Conservation (phyloP, 2,797 vertebrate species). For the Peromyscus eremicus region DNA sequence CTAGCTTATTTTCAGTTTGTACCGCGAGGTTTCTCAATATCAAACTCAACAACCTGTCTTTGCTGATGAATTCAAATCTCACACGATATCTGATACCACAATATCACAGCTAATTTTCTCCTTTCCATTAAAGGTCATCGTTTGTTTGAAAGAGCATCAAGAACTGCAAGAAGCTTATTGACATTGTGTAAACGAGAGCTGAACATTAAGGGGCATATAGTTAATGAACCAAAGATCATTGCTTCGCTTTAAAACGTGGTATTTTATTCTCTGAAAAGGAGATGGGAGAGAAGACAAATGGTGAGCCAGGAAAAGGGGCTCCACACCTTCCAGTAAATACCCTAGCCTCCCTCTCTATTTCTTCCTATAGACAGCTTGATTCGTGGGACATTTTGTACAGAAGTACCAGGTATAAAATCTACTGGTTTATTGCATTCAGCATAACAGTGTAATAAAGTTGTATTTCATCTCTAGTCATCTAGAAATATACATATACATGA, state of each 20-base stretch:
- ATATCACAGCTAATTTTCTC: constrained; percentile 74
- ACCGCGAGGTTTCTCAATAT: background rate
- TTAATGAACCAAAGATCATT: constrained; percentile 74
- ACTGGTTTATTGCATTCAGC: background rate
- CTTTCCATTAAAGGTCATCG: constrained; percentile 80
- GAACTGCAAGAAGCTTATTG: constrained; percentile 64
- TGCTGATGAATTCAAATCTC: constrained; percentile 62
- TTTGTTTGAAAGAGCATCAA: constrained; percentile 76
- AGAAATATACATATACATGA: background rate
- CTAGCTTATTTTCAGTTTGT: background rate
- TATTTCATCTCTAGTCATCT: background rate
- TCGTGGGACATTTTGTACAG: background rate
- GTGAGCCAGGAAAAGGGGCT: background rate
- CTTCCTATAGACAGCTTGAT: background rate
- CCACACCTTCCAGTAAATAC: rapidly evolving
- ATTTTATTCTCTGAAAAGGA: constrained; percentile 27
- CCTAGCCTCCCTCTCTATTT: background rate
- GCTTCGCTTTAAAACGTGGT: background rate
- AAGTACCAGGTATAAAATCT: background rate
- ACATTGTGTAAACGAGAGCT: constrained; percentile 77
- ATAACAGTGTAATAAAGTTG: background rate
- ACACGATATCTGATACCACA: constrained; percentile 16
- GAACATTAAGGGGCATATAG: constrained; percentile 44
- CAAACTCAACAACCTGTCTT: background rate
- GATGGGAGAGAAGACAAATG: background rate